A percentile compares a stretch with the other conserved stretches of the same genome.
These are phyloP conservation scores for Apostichopus parvimensis DNA, from an alignment of 35 echinoderm and acorn worm genomes.

Conservation along the genomic window DNA sequence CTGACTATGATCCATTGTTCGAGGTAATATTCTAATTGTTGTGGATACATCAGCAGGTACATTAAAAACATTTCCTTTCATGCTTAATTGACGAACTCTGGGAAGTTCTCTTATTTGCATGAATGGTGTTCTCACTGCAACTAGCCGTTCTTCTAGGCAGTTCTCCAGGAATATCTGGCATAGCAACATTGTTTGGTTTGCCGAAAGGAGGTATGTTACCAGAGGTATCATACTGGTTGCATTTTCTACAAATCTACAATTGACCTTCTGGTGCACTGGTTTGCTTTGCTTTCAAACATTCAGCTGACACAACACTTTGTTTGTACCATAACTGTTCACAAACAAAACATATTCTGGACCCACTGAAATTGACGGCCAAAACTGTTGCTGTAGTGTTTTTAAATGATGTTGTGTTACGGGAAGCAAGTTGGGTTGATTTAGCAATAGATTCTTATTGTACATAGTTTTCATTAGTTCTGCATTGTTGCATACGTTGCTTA, in stretches of 20 bases:
- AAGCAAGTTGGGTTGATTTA: not conserved
- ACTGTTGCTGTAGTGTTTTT: conserved; percentile 14
- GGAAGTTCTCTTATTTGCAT: conserved; percentile 67
- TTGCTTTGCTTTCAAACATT: not conserved
- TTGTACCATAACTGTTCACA: conserved; percentile 63
- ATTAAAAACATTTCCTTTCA: conserved; percentile 62
- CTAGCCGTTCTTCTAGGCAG: conserved; percentile 55
- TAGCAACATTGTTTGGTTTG: conserved; percentile 22
- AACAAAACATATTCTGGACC: conserved; percentile 44
- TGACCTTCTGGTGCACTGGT: not conserved
- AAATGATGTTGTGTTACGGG: conserved; percentile 12
- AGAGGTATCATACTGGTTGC: conserved; percentile 20
- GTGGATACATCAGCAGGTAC: conserved; percentile 50
- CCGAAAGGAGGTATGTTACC: not conserved
- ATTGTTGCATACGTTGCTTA: conserved; percentile 28
- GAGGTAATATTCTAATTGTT: conserved; percentile 46
- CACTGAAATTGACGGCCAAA: conserved; percentile 20
- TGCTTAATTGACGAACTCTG: conserved; percentile 43
- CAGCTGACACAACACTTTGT: conserved; percentile 27
- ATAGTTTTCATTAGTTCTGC: conserved; percentile 28
- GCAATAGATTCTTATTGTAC: not conserved
- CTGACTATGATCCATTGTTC: conserved; percentile 31
- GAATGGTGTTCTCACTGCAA: conserved; percentile 60
- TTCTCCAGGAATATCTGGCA: conserved; percentile 37
- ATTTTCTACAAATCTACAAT: conserved; percentile 48